phyloP scores from a whole-genome alignment of 2,888 invertebrate species.

The Diploptera punctata region DNA sequence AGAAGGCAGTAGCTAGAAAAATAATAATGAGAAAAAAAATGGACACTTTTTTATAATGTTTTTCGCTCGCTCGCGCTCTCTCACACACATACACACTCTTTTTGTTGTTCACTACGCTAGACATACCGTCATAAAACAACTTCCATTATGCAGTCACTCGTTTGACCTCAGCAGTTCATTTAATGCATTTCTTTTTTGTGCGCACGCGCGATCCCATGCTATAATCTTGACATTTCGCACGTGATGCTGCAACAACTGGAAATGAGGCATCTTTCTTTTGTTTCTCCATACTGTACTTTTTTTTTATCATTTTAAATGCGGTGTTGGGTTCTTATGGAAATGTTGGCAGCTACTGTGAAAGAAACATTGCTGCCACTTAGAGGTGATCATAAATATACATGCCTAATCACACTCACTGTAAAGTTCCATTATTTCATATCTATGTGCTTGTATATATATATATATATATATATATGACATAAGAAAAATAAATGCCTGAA shows the following conservation, averaged over 20 bases:
- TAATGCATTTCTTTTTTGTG: not conserved
- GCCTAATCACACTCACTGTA: no score
- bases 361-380: no score
- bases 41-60: no score
- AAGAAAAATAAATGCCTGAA: no score
- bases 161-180: conserved; percentile 2
- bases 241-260: not conserved
- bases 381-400: no score
- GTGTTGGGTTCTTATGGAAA: not conserved
- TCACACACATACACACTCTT: no score
- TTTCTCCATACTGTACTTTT: not conserved
- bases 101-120: no score
- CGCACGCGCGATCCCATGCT: not conserved
- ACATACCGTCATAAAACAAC: not conserved
- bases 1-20: not conserved
- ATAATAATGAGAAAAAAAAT: no score
- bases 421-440: no score
- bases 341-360: not conserved
- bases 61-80: no score
- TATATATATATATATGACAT: no score
- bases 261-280: not conserved
- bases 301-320: not conserved
- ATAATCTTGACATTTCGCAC: not conserved
- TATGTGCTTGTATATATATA: no score
- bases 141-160: conserved; percentile 1